A percentile compares a stretch with the other conserved stretches of the same genome.
phyloP scores from a whole-genome alignment of 2,888 invertebrate species.

The Spilosoma lubricipeda region DNA sequence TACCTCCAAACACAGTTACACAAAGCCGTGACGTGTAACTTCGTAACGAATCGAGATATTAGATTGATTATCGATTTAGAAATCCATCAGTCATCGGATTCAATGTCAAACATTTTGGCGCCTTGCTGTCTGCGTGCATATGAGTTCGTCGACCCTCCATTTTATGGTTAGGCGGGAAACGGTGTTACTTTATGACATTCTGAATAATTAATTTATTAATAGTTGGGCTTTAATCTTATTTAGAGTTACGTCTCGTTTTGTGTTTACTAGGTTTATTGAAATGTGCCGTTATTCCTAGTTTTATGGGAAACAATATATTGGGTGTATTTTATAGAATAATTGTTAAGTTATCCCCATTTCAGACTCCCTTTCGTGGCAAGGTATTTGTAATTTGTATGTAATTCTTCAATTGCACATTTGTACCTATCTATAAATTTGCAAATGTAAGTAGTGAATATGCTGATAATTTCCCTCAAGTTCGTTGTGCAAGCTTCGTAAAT shows the following conservation, averaged over 20 bases:
- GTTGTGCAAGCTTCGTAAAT: background rate
- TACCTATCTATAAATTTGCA: background rate
- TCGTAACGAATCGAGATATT: constrained; percentile 45
- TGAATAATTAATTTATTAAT: constrained; percentile 32
- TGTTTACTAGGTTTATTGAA: constrained; percentile 19
- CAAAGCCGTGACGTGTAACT: constrained; percentile 37
- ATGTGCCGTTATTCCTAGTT: background rate
- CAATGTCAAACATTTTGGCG: constrained; percentile 71
- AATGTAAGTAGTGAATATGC: background rate
- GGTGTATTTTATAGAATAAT: background rate
- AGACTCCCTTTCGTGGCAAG: background rate
- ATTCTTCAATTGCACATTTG: background rate
- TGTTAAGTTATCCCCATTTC: background rate
- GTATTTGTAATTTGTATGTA: background rate
- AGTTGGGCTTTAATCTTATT: constrained; percentile 8
- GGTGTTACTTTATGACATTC: constrained; percentile 29
- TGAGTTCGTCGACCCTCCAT: constrained; percentile 64
- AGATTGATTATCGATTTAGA: constrained; percentile 60
- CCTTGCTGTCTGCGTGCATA: constrained; percentile 73
- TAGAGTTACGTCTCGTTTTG: background rate
- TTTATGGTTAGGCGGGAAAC: constrained; percentile 37
- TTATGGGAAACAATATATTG: background rate
- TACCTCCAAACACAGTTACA: constrained; percentile 43
- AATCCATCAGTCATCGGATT: constrained; percentile 72
- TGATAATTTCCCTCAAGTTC: background rate